phyloP scores from a whole-genome alignment of 2,113 vertebrate species.

The Rhipidura dahli region DNA sequence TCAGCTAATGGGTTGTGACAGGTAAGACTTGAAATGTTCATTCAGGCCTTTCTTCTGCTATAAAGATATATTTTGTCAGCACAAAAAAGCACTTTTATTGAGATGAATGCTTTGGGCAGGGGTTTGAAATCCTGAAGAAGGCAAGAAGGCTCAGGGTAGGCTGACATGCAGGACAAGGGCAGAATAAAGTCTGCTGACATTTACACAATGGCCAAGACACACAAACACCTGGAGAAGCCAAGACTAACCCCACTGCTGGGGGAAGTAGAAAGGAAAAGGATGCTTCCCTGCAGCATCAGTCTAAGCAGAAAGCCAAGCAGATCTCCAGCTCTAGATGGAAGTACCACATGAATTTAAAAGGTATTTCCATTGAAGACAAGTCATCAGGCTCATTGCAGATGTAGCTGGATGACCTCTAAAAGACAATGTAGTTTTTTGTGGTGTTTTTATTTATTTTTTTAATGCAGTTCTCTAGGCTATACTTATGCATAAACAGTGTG shows the following conservation, averaged over 20 bases:
- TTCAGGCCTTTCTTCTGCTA: constrained; percentile 47
- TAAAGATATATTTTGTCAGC: constrained; percentile 50
- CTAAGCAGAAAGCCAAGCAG: background rate
- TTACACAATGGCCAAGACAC: background rate
- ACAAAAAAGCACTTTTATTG: constrained; percentile 30
- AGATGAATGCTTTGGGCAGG: constrained; percentile 62
- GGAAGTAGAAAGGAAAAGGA: background rate
- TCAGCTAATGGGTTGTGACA: constrained; percentile 76
- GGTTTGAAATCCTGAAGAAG: constrained; percentile 7
- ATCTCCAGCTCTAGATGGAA: background rate
- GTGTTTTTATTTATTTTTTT: accelerated
- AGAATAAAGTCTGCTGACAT: background rate
- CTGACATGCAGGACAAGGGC: background rate
- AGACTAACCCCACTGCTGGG: background rate
- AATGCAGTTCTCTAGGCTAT: background rate
- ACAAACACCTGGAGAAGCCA: background rate
- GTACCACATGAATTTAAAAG: background rate
- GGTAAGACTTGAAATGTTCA: constrained; percentile 62
- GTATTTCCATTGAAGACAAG: background rate
- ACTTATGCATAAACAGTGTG: background rate
- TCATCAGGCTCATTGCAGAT: background rate
- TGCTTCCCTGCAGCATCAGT: background rate
- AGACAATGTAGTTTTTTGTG: accelerated
- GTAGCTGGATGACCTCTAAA: background rate
- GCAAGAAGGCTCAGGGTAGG: background rate